Conservation (phyloP, 2,888 invertebrate genomes). For the Apeira syringaria region DNA sequence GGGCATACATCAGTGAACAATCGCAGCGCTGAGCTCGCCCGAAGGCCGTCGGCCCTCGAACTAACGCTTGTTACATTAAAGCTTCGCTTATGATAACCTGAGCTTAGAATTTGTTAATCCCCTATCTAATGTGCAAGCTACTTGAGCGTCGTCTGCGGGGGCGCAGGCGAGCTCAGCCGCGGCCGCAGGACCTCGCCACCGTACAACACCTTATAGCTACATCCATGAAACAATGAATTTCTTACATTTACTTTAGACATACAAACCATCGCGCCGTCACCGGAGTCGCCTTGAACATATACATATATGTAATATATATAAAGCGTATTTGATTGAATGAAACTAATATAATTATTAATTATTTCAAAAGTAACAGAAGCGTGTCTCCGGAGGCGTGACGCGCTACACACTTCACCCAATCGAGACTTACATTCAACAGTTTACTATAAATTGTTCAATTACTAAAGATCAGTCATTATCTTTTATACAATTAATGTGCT, state of each 20-base stretch:
- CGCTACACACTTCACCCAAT: conserved; percentile 46
- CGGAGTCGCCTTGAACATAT: conserved; percentile 47
- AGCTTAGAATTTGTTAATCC: conserved; percentile 78
- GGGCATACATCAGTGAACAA: conserved; percentile 38
- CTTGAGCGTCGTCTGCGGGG: conserved; percentile 53
- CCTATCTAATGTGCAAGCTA: conserved; percentile 79
- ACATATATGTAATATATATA: conserved; percentile 73
- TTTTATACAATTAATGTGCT: conserved; percentile 65
- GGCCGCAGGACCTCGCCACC: conserved; percentile 65
- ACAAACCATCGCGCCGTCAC: conserved; percentile 56
- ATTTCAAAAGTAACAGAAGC: conserved; percentile 51
- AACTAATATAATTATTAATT: conserved; percentile 62
- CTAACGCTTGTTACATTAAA: conserved; percentile 70
- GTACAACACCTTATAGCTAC: conserved; percentile 58
- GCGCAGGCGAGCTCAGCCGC: conserved; percentile 44
- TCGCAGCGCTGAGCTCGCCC: conserved; percentile 56
- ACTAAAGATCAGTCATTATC: conserved; percentile 74
- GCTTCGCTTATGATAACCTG: conserved; percentile 69
- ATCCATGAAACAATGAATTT: conserved; percentile 56
- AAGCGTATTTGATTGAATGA: conserved; percentile 74
- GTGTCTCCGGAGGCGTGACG: conserved; percentile 51
- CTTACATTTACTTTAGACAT: conserved; percentile 64
- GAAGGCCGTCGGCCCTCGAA: conserved; percentile 44
- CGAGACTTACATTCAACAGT: conserved; percentile 63
- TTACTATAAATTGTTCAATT: conserved; percentile 58